Evolutionary conservation across 2,113 vertebrate species (phyloP).

Genomic region (Channa argus): DNA sequence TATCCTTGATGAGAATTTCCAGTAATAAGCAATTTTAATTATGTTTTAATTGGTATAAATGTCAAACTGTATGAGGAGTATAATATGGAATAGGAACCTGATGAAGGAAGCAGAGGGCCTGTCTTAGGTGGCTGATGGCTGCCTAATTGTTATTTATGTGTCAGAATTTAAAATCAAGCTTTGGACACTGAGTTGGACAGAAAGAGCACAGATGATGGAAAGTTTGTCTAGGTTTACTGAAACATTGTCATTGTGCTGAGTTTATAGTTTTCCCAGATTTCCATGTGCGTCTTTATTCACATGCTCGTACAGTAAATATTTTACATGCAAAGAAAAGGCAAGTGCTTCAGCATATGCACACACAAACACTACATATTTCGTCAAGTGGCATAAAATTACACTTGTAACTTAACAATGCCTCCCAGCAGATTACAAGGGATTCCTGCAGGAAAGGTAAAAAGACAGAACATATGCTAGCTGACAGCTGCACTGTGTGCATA

Average conservation of each 20-base stretch:
- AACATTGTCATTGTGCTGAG: not conserved
- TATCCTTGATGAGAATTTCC: slow-evolving; percentile 78
- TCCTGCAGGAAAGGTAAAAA: slow-evolving; percentile 63
- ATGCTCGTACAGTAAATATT: not conserved
- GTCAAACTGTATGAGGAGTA: slow-evolving; percentile 75
- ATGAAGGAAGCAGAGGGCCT: slow-evolving; percentile 75
- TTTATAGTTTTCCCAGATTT: not conserved
- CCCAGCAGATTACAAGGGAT: slow-evolving; percentile 64
- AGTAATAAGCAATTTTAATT: slow-evolving; percentile 85
- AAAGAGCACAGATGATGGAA: slow-evolving; percentile 28
- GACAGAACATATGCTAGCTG: slow-evolving; percentile 65
- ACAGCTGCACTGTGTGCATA: slow-evolving; percentile 67
- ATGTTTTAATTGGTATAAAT: slow-evolving; percentile 85
- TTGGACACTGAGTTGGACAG: slow-evolving; percentile 9
- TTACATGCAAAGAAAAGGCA: slow-evolving; percentile 2
- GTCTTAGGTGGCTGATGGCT: slow-evolving; percentile 70
- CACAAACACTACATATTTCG: slow-evolving; percentile 17
- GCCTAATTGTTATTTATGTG: slow-evolving; percentile 85
- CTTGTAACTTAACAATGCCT: slow-evolving; percentile 62
- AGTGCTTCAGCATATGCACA: not conserved
- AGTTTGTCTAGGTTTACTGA: slow-evolving; percentile 1
- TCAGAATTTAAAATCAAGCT: slow-evolving; percentile 39
- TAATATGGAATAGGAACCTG: slow-evolving; percentile 70
- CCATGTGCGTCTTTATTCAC: not conserved
- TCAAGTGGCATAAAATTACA: slow-evolving; percentile 65